Evolutionary conservation across 2,888 invertebrate genomes (phyloP), one percentile per base, ranked within the genome.

Genomic region (Spatulosminthurus flaviceps): DNA sequence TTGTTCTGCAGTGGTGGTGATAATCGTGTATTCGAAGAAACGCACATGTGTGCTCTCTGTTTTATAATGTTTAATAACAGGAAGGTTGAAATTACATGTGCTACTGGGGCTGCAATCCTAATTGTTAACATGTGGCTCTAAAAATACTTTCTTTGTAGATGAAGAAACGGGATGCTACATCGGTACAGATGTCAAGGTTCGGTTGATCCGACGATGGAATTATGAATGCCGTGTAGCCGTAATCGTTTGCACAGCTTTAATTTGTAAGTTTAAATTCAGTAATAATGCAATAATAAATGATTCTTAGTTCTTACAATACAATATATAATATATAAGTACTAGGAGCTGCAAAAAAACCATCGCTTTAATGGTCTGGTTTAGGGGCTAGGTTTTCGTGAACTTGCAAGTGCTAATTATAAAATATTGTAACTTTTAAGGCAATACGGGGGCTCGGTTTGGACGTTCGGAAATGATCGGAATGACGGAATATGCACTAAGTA

Each of bases 91-190:
- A n/a, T 51, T 51, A 2, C 51, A 51, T n/a, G 51, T 51, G 51
- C 16, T 16, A 4, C 2, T 13, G 51, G 1, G 16, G 51, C 16
- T n/a, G 51, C 34, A 34, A 34, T 16, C 34, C 7, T 70, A 29
- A 70, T 19, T 70, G 34, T 51, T 51, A 51, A 2, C 51, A 51
- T n/a, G 1, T 51, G 51, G 16, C 26, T 66, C 51, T 71, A 41
- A 22, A 75, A 28, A 75, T 73, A 21, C 24, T 13, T 19, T 16
- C 19, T 81, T 89, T 89, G 34, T 87, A 95, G 95, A 95, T 87
- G 95, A 95, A 89, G 95, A 95, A 87, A 94, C 95, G 70, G 95
- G 95, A n/a, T 94, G 93, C 87, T 94, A 93, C 84, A 90, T 95
- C 11, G 92, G 93, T 78, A 92, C 93, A 85, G 85, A 84, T 21